Base-by-base conservation (phyloP, 2,888 invertebrate species). In the Apodemia zela region DNA sequence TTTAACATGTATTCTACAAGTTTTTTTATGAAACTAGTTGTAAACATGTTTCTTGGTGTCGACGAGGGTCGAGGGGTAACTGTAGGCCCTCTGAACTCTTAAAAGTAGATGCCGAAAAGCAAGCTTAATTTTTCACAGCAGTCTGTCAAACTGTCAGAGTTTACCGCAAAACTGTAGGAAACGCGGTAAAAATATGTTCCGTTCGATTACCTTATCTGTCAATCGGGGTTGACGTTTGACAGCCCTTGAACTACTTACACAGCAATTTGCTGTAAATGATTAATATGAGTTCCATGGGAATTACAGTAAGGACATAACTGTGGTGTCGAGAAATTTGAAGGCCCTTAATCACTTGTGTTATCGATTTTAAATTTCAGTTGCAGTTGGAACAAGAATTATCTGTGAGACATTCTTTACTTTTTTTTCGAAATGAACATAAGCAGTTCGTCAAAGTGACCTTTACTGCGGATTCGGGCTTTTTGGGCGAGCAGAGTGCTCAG, bases 131-230 rank as follows among this genome's bases (percentile, higher is more conserved):
- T 45, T 63, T 62, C 65, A 64, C 66, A 65, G 66, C 65, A 65
- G 66, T 65, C 66, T 69, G 69, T 70, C 66, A 66, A 67, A 67
- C 29, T 66, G 65, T 67, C 67, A 65, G 21, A 21, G 65, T 67
- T 66, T 63, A 60, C 64, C 35, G 61, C 60, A 59, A 66, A 68
- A 69, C 51, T 8, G 47, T 57, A 63, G 59, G 67, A 57, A 68
- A 66, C 54, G 59, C 42, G 63, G 63, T 65, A 66, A 67, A 65
- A 61, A 63, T 63, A 61, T 38, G 59, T 60, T 54, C 60, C 29
- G 57, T 64, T 59, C 60, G 54, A 35, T 59, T 65, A 64, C 54
- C 65, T 66, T 51, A 60, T 63, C 63, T 33, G 33, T 59, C 49
- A 59, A 47, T 42, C 47, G 47, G 29, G 11, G 59, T 35, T 33